These are phyloP conservation scores for Smittia sp. DNA, from an alignment of 2,888 invertebrate species.

Conservation along the genomic window DNA sequence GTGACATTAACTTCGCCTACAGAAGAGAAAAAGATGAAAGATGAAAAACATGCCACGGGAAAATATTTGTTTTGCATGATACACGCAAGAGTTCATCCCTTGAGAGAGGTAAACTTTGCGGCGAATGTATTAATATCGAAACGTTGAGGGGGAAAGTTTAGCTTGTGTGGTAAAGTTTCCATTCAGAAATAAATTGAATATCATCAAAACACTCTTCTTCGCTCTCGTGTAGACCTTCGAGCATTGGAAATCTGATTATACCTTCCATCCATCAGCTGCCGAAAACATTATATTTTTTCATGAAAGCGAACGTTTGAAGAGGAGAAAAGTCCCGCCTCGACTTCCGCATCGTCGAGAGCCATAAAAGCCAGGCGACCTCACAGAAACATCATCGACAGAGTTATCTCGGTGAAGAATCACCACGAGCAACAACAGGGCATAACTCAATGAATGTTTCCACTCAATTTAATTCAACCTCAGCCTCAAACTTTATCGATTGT, in stretches of 20 bases:
- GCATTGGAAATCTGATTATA: slow-evolving; percentile 7
- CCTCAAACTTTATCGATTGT: slow-evolving; percentile 6
- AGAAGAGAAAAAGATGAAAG: neutral
- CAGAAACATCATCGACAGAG: neutral
- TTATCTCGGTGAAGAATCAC: neutral
- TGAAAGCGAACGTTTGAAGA: no score
- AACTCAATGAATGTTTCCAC: slow-evolving; percentile 5
- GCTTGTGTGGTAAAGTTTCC: neutral
- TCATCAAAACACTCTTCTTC: neutral
- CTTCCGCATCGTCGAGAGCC: neutral
- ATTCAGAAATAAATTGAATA: slow-evolving; percentile 3
- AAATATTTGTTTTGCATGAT: neutral
- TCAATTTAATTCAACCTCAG: slow-evolving; percentile 8
- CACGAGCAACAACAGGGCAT: neutral
- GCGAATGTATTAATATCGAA: neutral
- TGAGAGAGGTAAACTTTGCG: neutral
- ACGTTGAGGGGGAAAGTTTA: neutral
- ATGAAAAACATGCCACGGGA: neutral
- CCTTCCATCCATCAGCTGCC: neutral
- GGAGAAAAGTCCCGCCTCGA: no score
- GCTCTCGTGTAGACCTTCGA: neutral
- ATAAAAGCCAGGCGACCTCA: neutral
- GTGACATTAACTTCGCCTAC: neutral
- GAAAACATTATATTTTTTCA: no score
- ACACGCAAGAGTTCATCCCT: neutral